Base-by-base conservation (phyloP, 2,113 vertebrate species). In the Halichoeres trimaculatus region DNA sequence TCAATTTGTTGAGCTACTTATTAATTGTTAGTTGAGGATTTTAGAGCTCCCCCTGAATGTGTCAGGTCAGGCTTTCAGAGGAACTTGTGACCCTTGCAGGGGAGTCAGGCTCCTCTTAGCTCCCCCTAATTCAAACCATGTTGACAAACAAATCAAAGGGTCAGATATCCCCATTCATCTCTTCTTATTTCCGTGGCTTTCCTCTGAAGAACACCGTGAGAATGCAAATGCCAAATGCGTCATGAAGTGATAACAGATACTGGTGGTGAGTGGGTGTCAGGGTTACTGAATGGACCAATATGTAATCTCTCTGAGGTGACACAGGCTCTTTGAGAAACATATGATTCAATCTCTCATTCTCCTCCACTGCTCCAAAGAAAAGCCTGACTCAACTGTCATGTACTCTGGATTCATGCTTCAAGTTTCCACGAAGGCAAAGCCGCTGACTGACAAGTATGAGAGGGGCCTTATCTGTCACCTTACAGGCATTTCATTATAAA, bases 391-490 rank as follows among this genome's bases (percentile, higher is more conserved):
- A 48, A 68, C 75, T 84, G 83, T 87, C 80, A 83, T 84, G 74
- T 85, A 70, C 62, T 62, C 78, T 38, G 50, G 77, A 86, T 84
- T 59, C 57, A 74, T 23, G 53, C 70, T 85, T 74, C 65, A 70
- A 57, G 62, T 79, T 83, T 76, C 74, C 54, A 80, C 34, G 2
- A n/a, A 56, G 70, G 56, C 66, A 59, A 63, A 83, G 78, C 45
- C 23, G 47, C 78, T 85, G 84, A 89, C 70, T 83, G 88, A 90
- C 80, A 77, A 83, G 70, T 68, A 59, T 67, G 88, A 85, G 72
- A 66, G 68, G 40, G 61, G 50, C 63, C 69, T 87, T 87, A 89
- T 90, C 84, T 89, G 76, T 83, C 79, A 88, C 81, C 84, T 85
- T 54, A 56, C 68, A 87, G 89, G 66, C 78, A 72, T 87, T 87